Base-by-base conservation (phyloP, 2,888 invertebrate species). In the Busseola fusca region DNA sequence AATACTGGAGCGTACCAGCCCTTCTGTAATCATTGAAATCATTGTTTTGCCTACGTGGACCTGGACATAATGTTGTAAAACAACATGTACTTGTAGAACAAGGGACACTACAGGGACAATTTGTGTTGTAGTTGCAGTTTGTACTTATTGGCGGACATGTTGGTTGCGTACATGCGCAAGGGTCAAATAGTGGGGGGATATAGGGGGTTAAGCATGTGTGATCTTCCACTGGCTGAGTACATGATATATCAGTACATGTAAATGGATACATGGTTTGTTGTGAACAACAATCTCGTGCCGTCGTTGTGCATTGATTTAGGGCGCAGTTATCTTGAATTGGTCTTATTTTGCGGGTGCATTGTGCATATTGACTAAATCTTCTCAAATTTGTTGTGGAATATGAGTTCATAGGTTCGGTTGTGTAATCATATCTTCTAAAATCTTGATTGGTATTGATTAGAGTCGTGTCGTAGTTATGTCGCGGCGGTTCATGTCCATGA, bases 301-400 rank as follows among this genome's bases (percentile, higher is more conserved):
- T 80, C 80, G 89, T 87, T 16, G 90, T 87, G 74, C 91, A 92
- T 72, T 87, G 83, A 50, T 78, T 72, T 14, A 52, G n/a, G 60
- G 72, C 78, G 64, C 84, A 77, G 48, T 71, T 64, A 25, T 76
- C 68, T 74, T 73, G 74, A 64, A 64, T 69, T 40, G 59, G 72
- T 64, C 68, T 54, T 45, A 66, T 72, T 78, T 52, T 84, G 81
- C 93, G 90, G 50, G 92, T 92, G 72, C 93, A 93, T 63, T 88
- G 82, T 16, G 76, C 65, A 72, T 81, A 67, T 57, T 78, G 75
- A 69, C 86, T 77, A 75, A 86, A 70, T 84, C 86, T 90, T 82
- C 87, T 87, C 45, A 84, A 86, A 81, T 88, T 82, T 30, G 84
- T 76, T 30, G 81, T 80, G 12, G 81, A 72, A 60, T 80, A 70